Base-by-base conservation (phyloP, 2,888 invertebrate species). In the Alloplasta piceator region DNA sequence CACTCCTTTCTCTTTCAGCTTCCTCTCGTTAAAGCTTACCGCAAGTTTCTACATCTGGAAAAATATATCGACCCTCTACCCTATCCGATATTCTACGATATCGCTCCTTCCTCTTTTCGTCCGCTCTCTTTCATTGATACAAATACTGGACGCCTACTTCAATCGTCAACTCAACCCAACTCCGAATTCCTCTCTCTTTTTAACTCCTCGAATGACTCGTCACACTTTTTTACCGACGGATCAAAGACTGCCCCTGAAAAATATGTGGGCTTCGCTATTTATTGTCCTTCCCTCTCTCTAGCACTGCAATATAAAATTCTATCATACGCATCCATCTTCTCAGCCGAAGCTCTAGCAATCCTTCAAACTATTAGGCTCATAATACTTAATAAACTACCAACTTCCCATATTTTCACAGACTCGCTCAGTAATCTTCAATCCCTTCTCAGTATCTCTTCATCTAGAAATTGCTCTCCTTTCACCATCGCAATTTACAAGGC, bases 221-320 rank as follows among this genome's bases (percentile, higher is more conserved):
- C 10, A 26, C 26, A 26, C 6, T 83, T 85, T 7, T 82, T 64
- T 52, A 82, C 80, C 0, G 80, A 82, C 41, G 82, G 82, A 12
- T 84, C 80, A 0, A 84, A 80, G 50, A 41, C n/a, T 0, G 43
- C 41, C 3, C 6, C 9, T 0, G 12, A 46, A 0, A 46, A 38
- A 1, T 60, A 50, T 7, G 73, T 64, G 0, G 82, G 83, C 0
- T 38, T 79, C 0, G 71, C 81, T 6, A 52, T 63, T 6, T 73
- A 39, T 9, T 48, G 46, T 6, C 80, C 79, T 7, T 6, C 46
- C 0, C 67, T 82, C 4, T n/a, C 48, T 1, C 12, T 78, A 10
- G 39, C 61, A 3, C 14, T 73, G 0, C 48, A 61, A 36, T 48
- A 46, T 3, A 55, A 50, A n/a, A 52, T 84, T 3, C 48, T 52